Evolutionary conservation across 2,113 vertebrate genomes (phyloP).

Genomic region (Proteles cristata): DNA sequence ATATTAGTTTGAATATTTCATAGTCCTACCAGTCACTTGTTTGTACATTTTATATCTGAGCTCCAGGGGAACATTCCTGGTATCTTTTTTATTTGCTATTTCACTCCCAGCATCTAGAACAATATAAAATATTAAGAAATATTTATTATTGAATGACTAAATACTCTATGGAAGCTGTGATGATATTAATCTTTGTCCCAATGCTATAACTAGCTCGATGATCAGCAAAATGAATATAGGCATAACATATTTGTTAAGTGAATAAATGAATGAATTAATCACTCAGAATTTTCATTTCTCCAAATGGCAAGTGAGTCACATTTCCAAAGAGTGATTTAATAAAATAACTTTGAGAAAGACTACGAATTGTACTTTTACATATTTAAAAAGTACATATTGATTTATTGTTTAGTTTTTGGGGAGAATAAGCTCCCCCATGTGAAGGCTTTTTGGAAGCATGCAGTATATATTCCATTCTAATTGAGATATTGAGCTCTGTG

Average conservation of each 20-base stretch:
- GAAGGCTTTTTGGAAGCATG: background rate
- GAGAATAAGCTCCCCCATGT: background rate
- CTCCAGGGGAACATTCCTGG: background rate
- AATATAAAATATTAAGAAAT: background rate
- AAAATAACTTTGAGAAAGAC: background rate
- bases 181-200: background rate
- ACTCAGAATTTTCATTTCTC: background rate
- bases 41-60: background rate
- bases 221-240: background rate
- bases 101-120: background rate
- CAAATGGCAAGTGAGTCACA: background rate
- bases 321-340: background rate
- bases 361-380: background rate
- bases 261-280: slow-evolving; percentile 4
- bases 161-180: background rate
- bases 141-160: background rate
- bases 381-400: background rate
- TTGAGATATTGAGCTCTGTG: background rate
- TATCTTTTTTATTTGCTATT: background rate
- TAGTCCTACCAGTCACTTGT: background rate
- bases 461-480: background rate
- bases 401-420: background rate
- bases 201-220: background rate
- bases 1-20: background rate
- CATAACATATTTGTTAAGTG: background rate